Percentiles rank a stretch among this genome's conserved stretches.
These are phyloP conservation scores for Lasioglossum malachurum DNA, from an alignment of 2,888 invertebrate genomes.

Conservation along the genomic window DNA sequence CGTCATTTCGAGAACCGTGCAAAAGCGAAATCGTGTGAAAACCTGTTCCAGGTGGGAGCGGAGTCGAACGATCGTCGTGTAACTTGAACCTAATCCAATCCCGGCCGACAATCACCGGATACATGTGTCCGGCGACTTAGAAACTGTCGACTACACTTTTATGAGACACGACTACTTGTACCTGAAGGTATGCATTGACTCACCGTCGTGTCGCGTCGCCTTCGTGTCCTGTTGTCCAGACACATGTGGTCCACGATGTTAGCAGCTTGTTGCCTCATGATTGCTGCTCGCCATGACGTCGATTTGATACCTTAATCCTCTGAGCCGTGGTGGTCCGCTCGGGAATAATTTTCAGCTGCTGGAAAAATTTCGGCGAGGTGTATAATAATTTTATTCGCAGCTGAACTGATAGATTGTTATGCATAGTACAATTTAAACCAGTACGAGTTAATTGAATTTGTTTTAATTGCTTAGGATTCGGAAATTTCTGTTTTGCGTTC, in stretches of 20 bases:
- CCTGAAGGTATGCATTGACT: background rate
- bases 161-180: background rate
- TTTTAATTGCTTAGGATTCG: background rate
- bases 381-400: no score
- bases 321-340: background rate
- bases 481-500: background rate
- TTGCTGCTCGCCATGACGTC: background rate
- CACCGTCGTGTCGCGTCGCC: background rate
- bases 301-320: background rate
- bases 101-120: background rate
- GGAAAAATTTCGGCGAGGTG: background rate
- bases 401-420: background rate
- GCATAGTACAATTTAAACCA: no score
- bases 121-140: background rate
- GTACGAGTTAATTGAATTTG: no score
- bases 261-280: background rate
- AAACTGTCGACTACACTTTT: slow-evolving; percentile 11
- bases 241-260: background rate
- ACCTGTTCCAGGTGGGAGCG: background rate
- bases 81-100: background rate
- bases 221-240: background rate
- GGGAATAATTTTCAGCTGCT: background rate
- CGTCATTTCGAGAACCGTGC: no score
- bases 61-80: background rate
- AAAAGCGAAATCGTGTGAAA: no score